Conservation (phyloP, 2,797 vertebrate genomes). For the Myiotriccus ornatus region DNA sequence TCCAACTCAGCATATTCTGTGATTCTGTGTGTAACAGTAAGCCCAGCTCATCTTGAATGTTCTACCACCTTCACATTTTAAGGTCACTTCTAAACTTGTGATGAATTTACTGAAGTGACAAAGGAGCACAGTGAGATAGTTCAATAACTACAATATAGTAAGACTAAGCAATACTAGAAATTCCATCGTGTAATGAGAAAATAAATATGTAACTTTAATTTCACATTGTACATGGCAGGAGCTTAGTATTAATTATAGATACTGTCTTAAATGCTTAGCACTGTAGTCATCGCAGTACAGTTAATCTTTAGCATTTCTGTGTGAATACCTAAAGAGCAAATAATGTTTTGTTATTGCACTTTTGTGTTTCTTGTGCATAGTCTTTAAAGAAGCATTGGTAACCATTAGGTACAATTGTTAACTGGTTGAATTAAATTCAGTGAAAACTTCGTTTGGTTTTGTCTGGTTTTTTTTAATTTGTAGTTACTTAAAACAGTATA, state of each 20-base stretch:
- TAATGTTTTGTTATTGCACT: not conserved
- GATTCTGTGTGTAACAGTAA: not conserved
- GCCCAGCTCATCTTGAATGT: not conserved
- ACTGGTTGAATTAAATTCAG: not conserved
- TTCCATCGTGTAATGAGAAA: not conserved
- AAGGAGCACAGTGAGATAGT: not conserved
- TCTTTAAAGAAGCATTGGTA: not conserved
- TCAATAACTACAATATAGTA: not conserved
- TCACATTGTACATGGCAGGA: not conserved
- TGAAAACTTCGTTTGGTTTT: not conserved
- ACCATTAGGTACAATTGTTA: not conserved
- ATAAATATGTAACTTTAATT: not conserved
- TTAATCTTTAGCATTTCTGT: not conserved
- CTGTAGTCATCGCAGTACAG: not conserved
- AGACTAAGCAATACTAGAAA: not conserved
- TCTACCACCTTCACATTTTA: not conserved
- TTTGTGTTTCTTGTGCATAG: not conserved
- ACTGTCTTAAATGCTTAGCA: not conserved
- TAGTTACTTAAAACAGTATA: not conserved
- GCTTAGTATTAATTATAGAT: slow-evolving; percentile 25
- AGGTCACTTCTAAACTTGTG: not conserved
- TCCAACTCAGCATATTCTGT: not conserved
- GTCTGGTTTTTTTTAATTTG: not conserved
- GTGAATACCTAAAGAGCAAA: not conserved
- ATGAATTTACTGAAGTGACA: not conserved